Conservation (phyloP, 2,797 vertebrate species). For the Sus cebifrons region DNA sequence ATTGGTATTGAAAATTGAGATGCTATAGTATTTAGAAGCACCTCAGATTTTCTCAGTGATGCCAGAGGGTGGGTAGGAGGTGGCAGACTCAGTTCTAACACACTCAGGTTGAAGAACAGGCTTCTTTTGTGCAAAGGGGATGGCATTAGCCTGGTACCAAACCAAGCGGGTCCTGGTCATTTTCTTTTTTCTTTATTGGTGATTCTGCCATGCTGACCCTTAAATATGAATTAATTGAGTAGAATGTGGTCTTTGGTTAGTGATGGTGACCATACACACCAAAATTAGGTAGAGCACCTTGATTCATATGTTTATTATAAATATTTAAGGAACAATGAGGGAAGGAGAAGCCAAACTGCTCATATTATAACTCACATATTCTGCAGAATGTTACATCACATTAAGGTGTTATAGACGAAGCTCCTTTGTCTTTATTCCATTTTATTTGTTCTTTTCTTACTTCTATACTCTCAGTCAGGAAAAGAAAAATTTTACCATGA, state of each 20-base stretch:
- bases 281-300: neutral
- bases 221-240: neutral
- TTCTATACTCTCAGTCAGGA: neutral
- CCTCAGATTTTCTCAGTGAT: neutral
- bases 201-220: neutral
- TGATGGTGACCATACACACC: neutral
- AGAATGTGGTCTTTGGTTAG: neutral
- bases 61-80: neutral
- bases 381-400: neutral
- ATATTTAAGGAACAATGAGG: neutral
- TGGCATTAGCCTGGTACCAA: neutral
- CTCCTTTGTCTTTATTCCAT: neutral
- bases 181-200: neutral
- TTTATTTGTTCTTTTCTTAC: constrained; percentile 41
- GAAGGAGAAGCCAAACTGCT: neutral
- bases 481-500: constrained; percentile 41
- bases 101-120: neutral
- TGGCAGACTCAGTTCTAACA: neutral
- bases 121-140: neutral
- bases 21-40: neutral
- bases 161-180: neutral
- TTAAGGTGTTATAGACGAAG: neutral
- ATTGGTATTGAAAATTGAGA: neutral
- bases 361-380: neutral
- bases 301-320: constrained; percentile 4